Evolutionary conservation across 1,140 invertebrate species (phyloP), one percentile per base, ranked within the genome.

Genomic region (Cepaea nemoralis): DNA sequence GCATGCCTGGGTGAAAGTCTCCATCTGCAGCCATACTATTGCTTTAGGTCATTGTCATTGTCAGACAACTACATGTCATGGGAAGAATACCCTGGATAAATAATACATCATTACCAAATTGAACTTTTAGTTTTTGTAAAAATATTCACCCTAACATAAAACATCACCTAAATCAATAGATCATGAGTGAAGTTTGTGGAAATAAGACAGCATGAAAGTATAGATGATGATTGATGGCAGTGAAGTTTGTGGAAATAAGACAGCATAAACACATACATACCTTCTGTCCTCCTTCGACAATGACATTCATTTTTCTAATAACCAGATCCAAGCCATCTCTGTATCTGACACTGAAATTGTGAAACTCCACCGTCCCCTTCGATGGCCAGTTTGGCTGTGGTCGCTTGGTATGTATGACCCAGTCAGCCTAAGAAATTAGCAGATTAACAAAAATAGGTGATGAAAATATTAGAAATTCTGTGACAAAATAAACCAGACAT

Each of bases 331-430:
- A 80, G 31, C 86, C 87, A 35, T 87, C 83, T 40, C 88, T 75
- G 81, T 89, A 90, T 16, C 75, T 80, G 1, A 85, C 76, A 35
- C 55, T 69, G 87, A 94, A 96, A 77, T 96, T 92, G 50, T 93
- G 92, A 89, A 97, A 96, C 83, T 93, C 92, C 19, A 97, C 94
- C 24, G 90, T 89, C 77, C 96, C 96, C 22, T 71, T 86, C 0
- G 93, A 88, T 59, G 86, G 86, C 88, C 88, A 89, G 39, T 59
- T 59, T 86, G 94, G 77, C 12, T 33, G 59, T 33, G 77, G 59
- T n/a, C 77, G 63, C 40, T 69, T 78, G 77, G 35, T 69, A 5
- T 2, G 10, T 40, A 78, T 40, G 16, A 78, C 59, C 77, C 77
- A 78, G n/a, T 78, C 77, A 27, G 77, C 48, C 77, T 78, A 31